phyloP scores from a whole-genome alignment of 2,113 vertebrate species.

The Rhipidura dahli region DNA sequence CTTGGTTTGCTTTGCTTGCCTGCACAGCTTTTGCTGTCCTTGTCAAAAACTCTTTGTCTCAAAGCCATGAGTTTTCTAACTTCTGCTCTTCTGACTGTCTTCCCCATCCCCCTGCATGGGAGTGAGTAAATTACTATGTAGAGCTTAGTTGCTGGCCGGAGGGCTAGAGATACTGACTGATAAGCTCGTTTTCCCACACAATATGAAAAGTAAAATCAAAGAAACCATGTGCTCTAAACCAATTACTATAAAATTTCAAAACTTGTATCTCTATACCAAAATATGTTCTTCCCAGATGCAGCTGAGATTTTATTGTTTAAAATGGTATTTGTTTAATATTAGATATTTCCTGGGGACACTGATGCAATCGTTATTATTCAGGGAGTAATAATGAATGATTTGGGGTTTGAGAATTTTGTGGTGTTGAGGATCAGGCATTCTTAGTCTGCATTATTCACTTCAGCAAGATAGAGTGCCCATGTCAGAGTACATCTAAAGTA shows the following conservation, averaged over 20 bases:
- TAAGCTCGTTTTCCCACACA: neutral
- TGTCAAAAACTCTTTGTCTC: neutral
- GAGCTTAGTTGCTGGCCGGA: neutral
- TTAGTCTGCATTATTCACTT: neutral
- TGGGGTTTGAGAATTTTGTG: neutral
- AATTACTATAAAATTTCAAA: neutral
- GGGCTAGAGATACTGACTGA: neutral
- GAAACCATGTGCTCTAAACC: neutral
- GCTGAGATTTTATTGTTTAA: neutral
- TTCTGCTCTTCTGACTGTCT: neutral
- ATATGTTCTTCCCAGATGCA: neutral
- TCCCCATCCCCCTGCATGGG: accelerated
- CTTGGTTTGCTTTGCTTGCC: accelerated
- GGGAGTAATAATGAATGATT: neutral
- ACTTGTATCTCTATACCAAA: neutral
- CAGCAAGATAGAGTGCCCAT: neutral
- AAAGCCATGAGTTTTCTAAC: neutral
- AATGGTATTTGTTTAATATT: neutral
- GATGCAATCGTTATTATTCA: accelerated
- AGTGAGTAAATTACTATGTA: accelerated
- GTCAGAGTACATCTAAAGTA: neutral
- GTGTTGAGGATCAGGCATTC: neutral
- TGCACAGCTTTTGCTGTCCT: neutral
- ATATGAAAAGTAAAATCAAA: neutral
- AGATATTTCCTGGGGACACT: neutral